Base-by-base conservation (phyloP, 2,888 invertebrate species). In the Pyrochroa serraticornis region DNA sequence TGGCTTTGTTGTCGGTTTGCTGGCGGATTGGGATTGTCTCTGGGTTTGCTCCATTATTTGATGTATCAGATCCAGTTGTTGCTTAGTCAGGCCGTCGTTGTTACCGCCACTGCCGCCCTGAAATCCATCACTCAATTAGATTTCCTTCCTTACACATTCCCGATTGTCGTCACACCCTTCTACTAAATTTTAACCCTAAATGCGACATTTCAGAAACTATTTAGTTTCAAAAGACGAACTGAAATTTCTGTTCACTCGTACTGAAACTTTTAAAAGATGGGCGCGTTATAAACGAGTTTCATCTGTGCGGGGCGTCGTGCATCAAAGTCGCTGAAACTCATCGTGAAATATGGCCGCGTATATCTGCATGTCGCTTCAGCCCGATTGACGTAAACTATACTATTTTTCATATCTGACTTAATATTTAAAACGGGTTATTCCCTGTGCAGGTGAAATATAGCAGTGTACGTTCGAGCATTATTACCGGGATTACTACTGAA, bases 31-130 rank as follows among this genome's bases (percentile, higher is more conserved):
- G 62, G 79, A 79, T 71, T 80, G 80, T 72, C 79, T 71, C 74
- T 88, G 88, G 10, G 88, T 88, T 77, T 89, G 89, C 71, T 89
- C 87, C 87, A 89, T 89, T 69, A 89, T 89, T 79, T 89, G 88
- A 77, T 89, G 88, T 71, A 89, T 89, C 70, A 90, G 82, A 77
- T 89, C 89, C 69, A 89, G 81, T 76, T 90, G 90, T 71, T 90
- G 88, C 69, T 87, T 85, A 51, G 88, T 88, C 65, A 89, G 80
- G 58, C 87, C 87, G 69, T 89, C 88, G 75, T 87, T 87, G 76
- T 80, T 83, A 48, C 80, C 79, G 36, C 81, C 79, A 47, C 76
- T 78, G 62, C 80, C 77, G 63, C 78, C 78, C 82, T 82, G 72
- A 3, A 63, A 71, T 51, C 45, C 13, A 47, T 30, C 31, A 62